Base-by-base conservation (phyloP, 1,140 invertebrate species). In the Drosophila erecta region DNA sequence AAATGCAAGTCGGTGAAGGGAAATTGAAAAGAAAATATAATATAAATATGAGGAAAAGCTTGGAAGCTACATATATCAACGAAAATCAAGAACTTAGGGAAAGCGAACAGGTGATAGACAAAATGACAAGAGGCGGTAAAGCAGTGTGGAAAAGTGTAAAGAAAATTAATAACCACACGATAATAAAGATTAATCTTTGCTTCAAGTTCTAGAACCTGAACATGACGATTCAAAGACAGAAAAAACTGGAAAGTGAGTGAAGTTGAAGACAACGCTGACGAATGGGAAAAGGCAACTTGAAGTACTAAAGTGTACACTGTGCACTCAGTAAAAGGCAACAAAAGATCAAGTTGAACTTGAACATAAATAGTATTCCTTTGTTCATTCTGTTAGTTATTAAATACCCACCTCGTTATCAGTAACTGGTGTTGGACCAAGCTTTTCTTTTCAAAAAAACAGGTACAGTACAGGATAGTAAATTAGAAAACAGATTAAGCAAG, bases 161-260 rank as follows among this genome's bases (percentile, higher is more conserved):
- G 62, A 74, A 67, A 65, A 65, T 65, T 67, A 65, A 67, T 67
- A 65, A 67, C 59, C 60, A 3, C 46, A 65, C 41, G 30, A 51
- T 65, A 67, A 67, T 65, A 67, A 44, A 67, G 46, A 67, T 67
- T 65, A 67, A 67, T 67, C 37, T 65, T 17, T 10, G n/a, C 44
- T 12, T 27, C 43, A 8, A 41, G 37, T 51, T 67, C 64, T 30
- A 65, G 59, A 46, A 40, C 64, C 30, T 62, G n/a, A 14, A 66
- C 27, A 4, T 14, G 37, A 64, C 51, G 64, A 67, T 27, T 64
- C 58, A 64, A 35, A 22, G 12, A 8, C 8, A n/a, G 35, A 41
- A 73, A 46, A 60, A 59, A 70, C 54, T 41, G 37, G 59, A 67
- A 67, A 51, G 59, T 38, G 33, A 51, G 59, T 50, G 14, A 40